phyloP scores from a whole-genome alignment of 2,888 invertebrate species.

The Megaustenia siamemsis region DNA sequence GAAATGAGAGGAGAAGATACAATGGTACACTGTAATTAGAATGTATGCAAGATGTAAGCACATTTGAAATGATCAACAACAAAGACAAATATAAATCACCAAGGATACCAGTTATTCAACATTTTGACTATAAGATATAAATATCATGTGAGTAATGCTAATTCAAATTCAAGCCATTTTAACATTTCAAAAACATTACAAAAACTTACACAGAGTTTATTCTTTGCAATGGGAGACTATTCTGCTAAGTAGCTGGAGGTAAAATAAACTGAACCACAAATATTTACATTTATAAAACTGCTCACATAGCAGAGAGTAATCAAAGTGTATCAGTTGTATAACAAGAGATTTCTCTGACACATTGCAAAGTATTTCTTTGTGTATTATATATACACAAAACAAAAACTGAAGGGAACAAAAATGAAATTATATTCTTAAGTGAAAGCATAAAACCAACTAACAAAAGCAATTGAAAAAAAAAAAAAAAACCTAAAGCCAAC shows the following conservation, averaged over 20 bases:
- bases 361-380: neutral
- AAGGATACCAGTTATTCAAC: neutral
- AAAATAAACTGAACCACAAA: neutral
- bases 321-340: too few species aligned
- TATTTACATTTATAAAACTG: too few species aligned
- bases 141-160: too few species aligned
- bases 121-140: too few species aligned
- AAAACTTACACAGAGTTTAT: neutral
- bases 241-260: neutral
- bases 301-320: too few species aligned
- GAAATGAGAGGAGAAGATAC: too few species aligned
- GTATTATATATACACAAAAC: neutral
- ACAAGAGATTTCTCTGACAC: too few species aligned
- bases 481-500: neutral
- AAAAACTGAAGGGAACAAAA: neutral
- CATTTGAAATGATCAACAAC: neutral
- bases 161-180: neutral
- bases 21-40: too few species aligned
- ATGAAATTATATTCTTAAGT: neutral
- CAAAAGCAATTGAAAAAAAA: neutral
- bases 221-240: neutral
- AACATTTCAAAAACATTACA: neutral
- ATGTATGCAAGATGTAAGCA: neutral
- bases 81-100: neutral
- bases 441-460: conserved; percentile 25